Evolutionary conservation across 1,140 invertebrate species (phyloP), one percentile per base, ranked within the genome.

Genomic region (Drosophila melanica): DNA sequence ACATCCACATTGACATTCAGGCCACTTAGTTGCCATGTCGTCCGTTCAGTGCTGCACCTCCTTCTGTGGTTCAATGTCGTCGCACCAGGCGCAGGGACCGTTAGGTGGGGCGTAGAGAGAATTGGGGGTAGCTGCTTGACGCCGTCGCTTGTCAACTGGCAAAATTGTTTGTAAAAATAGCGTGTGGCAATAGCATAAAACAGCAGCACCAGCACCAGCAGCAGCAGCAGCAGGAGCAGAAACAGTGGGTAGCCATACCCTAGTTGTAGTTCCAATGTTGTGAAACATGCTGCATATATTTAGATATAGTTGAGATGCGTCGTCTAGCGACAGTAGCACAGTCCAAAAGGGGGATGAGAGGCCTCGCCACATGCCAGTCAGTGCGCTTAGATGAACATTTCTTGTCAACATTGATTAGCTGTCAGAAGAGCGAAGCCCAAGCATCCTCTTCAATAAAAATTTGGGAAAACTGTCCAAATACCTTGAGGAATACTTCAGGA

Each of bases 141-240:
- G 63, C 67, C 68, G 81, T 89, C 65, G 62, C 82, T 78, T 87
- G 82, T 86, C 82, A 86, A 87, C 82, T 87, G 67, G 84, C 82
- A 82, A 79, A 89, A 89, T 82, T 89, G 84, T 87, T 86, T 89
- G 74, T 87, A 89, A 87, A 87, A 84, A 87, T 89, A 87, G 82
- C 76, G 82, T 86, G 82, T 87, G 82, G 82, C 82, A 82, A 62
- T 78, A 75, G 82, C 84, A 79, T 78, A 81, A 87, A 77, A 70
- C 70, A 47, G 16, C 65, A 73, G 20, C 47, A 59, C 39, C 41
- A 53, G 12, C 16, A 54, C 7, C 51, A 35, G 8, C 35, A 12
- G 47, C 51, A 48, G 9, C 35, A 12, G 47, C 51, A 48, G 20
- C 45, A 33, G 45, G 23, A 51, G 41, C 50, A 33, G 45, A 14